phyloP scores from a whole-genome alignment of 2,113 vertebrate genomes.

The Anthoscopus minutus region DNA sequence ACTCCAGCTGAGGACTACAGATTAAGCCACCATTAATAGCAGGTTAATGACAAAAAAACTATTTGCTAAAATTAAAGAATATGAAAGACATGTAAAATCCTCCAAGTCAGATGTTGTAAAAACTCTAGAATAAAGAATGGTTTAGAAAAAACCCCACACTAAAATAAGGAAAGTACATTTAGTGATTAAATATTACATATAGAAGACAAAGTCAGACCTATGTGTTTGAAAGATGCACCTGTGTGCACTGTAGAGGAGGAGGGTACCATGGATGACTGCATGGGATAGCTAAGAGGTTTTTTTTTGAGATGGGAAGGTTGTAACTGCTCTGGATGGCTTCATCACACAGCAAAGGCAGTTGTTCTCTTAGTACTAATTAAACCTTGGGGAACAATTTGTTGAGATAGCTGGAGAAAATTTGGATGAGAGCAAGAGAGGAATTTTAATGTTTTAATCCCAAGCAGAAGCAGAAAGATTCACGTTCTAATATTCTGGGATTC shows the following conservation, averaged over 20 bases:
- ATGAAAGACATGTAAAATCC: background rate
- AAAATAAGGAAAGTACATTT: background rate
- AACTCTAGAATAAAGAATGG: background rate
- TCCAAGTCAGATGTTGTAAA: background rate
- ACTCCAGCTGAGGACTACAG: background rate
- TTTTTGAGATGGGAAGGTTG: background rate
- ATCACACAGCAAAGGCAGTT: background rate
- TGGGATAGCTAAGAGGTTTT: background rate
- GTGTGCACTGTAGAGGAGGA: background rate
- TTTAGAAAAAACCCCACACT: background rate
- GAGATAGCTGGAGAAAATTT: background rate
- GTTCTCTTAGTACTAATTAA: conserved; percentile 13
- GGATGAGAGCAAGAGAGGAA: background rate
- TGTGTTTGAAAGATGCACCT: background rate
- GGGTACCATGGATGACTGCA: background rate
- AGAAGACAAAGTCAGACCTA: background rate
- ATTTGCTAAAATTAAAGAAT: background rate
- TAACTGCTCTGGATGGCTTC: background rate
- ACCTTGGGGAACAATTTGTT: background rate
- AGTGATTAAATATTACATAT: too few relatives aligned
- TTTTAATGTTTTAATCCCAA: background rate
- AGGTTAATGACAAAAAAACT: background rate
- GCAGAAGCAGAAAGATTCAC: background rate
- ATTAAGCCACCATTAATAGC: background rate
- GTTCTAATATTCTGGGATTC: background rate